Evolutionary conservation across 2,888 invertebrate species (phyloP), one percentile per base, ranked within the genome.

Genomic region (Hyppa rectilinea): DNA sequence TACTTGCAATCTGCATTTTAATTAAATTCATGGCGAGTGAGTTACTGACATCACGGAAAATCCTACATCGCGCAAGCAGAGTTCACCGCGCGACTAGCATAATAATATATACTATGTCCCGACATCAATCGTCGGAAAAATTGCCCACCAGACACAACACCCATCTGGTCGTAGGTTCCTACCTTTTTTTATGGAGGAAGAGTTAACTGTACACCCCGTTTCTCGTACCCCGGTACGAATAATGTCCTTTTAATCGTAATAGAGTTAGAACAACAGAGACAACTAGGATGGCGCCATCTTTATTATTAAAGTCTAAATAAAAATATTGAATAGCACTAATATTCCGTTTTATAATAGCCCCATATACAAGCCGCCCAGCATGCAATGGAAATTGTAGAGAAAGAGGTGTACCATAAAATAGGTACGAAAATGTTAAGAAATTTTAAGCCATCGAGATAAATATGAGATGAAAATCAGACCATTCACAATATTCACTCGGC

Each of bases 341-440:
- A 47, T 26, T 7, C 20, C 26, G 17, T 23, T 36, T 7, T 17
- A 36, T 50, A 36, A 43, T 50, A 14, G 4, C 17, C 7, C 2
- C 23, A n/a, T 50, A 58, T 50, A 58, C 43, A 71, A 50, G 6
- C n/a, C 58, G 50, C 38, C 53, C 34, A 14, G 23, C 34, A 47
- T 63, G 34, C 53, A 47, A 34, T 17, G 47, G 43, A 63, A 74
- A 74, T 73, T 63, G 47, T 12, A 34, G 31, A 14, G 29, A 61
- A 53, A 73, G n/a, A 26, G 10, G 20, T 20, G 20, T 31, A 3
- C 52, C 29, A 34, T 53, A 53, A 53, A 34, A 2, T n/a, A 31
- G n/a, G n/a, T 7, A 31, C 17, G 23, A 36, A 23, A 36, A 38
- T 36, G 56, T 17, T 23, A 10, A 2, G 5, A 31, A 50, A 12